Evolutionary conservation across 2,888 invertebrate genomes (phyloP).

Genomic region (Proisotoma minuta): DNA sequence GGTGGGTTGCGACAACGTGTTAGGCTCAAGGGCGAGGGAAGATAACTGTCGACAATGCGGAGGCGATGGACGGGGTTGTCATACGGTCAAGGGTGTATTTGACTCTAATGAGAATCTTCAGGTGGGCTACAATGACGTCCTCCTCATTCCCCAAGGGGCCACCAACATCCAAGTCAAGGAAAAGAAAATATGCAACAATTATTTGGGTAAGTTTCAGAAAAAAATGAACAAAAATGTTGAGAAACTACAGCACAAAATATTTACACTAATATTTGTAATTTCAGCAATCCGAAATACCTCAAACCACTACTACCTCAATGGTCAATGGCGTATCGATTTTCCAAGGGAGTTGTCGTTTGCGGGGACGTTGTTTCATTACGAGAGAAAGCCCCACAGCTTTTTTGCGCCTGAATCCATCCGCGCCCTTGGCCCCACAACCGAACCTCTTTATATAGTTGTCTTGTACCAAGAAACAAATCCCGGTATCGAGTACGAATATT

Average conservation of each 20-base stretch:
- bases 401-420: conserved; percentile 78
- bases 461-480: conserved; percentile 77
- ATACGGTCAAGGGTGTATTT: conserved; percentile 67
- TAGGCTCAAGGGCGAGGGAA: conserved; percentile 78
- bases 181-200: conserved; percentile 76
- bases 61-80: conserved; percentile 78
- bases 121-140: conserved; percentile 84
- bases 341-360: conserved; percentile 74
- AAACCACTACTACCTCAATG: conserved; percentile 85
- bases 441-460: conserved; percentile 77
- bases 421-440: conserved; percentile 83
- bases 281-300: conserved; percentile 77
- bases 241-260: no score
- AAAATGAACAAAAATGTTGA: no score
- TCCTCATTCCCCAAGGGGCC: conserved; percentile 87
- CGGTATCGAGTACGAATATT: conserved; percentile 84
- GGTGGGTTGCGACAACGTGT: conserved; percentile 90
- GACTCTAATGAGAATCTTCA: conserved; percentile 68
- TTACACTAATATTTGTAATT: conserved; percentile 19
- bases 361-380: conserved; percentile 82
- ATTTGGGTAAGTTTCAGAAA: conserved; percentile 62
- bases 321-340: conserved; percentile 89
- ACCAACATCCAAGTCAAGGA: conserved; percentile 81
- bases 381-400: conserved; percentile 72
- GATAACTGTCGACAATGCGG: conserved; percentile 89